Evolutionary conservation across 2,797 vertebrate genomes (phyloP).

Genomic region (Acipenser ruthenus): DNA sequence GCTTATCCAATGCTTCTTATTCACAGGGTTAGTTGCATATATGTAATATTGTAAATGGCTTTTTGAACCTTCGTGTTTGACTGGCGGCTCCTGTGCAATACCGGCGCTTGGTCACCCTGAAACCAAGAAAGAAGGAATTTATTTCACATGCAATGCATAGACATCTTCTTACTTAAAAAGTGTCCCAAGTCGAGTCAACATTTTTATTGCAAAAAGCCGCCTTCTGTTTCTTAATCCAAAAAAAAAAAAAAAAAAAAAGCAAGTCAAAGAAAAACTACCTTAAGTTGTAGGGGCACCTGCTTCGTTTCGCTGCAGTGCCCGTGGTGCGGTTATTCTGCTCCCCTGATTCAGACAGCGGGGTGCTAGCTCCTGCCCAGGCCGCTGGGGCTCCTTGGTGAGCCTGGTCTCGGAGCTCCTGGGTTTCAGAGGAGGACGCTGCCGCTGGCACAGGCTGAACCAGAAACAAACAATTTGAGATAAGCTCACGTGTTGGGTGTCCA

Average conservation of each 20-base stretch:
- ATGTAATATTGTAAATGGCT: no score
- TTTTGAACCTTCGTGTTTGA: conserved; percentile 47
- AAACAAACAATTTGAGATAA: not conserved
- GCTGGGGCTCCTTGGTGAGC: not conserved
- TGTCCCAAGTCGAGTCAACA: no score
- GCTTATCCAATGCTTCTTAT: no score
- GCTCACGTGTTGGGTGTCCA: no score
- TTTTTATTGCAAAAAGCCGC: no score
- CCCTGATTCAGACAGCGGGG: not conserved
- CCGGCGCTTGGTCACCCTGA: conserved; percentile 28
- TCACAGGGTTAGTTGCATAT: no score
- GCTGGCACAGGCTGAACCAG: not conserved
- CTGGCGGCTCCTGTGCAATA: conserved; percentile 34
- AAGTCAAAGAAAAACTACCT: conserved; percentile 12
- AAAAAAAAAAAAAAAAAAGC: not conserved
- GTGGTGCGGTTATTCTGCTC: not conserved
- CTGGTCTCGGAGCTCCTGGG: not conserved
- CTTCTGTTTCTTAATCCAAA: no score
- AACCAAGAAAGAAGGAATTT: conserved; percentile 20
- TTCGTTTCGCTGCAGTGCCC: conserved; percentile 20
- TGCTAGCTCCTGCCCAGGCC: not conserved
- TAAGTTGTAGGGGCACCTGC: conserved; percentile 14
- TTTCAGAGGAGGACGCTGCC: not conserved
- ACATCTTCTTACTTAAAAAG: no score
- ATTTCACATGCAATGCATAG: not conserved